These are phyloP conservation scores for Laspeyria flexula DNA, from an alignment of 2,888 invertebrate species.

Conservation along the genomic window DNA sequence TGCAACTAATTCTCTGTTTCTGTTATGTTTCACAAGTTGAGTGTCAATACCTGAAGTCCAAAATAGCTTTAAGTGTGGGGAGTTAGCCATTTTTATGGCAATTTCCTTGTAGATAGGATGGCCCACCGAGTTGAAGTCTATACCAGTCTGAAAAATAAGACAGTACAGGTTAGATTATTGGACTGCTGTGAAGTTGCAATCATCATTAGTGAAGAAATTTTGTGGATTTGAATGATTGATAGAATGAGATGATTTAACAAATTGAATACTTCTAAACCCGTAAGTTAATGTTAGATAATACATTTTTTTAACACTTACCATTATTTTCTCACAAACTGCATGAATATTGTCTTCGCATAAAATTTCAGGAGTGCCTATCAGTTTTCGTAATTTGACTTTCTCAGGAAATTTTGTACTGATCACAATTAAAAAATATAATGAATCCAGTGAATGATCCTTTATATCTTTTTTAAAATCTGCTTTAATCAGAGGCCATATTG, in stretches of 20 bases:
- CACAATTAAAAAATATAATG: slow-evolving; percentile 87
- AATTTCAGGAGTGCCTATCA: slow-evolving; percentile 85
- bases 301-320: slow-evolving; percentile 73
- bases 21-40: slow-evolving; percentile 77
- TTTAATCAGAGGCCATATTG: slow-evolving; percentile 87
- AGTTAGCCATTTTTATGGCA: slow-evolving; percentile 81
- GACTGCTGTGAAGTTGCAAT: no score
- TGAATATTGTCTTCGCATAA: slow-evolving; percentile 86
- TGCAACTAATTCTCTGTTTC: slow-evolving; percentile 86
- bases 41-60: slow-evolving; percentile 84
- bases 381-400: slow-evolving; percentile 83
- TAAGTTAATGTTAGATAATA: no score
- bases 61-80: slow-evolving; percentile 82
- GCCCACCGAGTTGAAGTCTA: slow-evolving; percentile 83
- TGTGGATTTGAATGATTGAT: no score
- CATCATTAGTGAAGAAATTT: no score
- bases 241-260: no score
- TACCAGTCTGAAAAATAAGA: slow-evolving; percentile 83
- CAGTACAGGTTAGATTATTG: no score
- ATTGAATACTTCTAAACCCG: no score
- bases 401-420: slow-evolving; percentile 72
- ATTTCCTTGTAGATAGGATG: slow-evolving; percentile 89
- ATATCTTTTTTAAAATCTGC: slow-evolving; percentile 87
- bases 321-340: slow-evolving; percentile 86
- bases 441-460: slow-evolving; percentile 88